Percentiles rank a stretch among this genome's conserved stretches.
These are phyloP conservation scores for Raja brachyura DNA, from an alignment of 2,113 vertebrate species.

Conservation along the genomic window DNA sequence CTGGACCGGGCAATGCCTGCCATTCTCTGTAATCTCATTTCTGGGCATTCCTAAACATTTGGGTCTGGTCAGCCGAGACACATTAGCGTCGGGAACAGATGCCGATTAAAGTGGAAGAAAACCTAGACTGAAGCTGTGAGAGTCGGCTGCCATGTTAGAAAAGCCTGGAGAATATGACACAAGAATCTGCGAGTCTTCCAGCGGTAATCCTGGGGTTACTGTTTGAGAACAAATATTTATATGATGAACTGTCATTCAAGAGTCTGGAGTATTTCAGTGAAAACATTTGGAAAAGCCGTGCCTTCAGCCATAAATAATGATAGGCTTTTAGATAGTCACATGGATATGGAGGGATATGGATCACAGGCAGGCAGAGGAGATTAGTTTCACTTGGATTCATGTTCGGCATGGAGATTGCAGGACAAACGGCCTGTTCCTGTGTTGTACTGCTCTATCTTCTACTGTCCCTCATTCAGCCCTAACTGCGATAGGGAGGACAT, in stretches of 20 bases:
- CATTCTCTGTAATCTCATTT: no score
- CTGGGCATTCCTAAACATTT: not conserved
- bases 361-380: no score
- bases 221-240: not conserved
- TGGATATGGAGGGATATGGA: no score
- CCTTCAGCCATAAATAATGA: not conserved
- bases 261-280: not conserved
- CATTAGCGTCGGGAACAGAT: not conserved
- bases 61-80: not conserved
- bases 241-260: not conserved
- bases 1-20: no score
- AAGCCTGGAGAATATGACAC: not conserved
- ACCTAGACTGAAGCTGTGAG: not conserved
- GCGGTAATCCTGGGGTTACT: not conserved
- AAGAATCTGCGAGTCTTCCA: not conserved
- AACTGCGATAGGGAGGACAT: not conserved
- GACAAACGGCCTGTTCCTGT: no score
- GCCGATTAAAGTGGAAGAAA: not conserved
- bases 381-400: no score
- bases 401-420: no score
- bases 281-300: not conserved
- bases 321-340: no score
- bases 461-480: not conserved
- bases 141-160: not conserved
- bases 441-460: no score